These are phyloP conservation scores for Taenioides sp. DNA, from an alignment of 2,797 vertebrate species.

Conservation along the genomic window DNA sequence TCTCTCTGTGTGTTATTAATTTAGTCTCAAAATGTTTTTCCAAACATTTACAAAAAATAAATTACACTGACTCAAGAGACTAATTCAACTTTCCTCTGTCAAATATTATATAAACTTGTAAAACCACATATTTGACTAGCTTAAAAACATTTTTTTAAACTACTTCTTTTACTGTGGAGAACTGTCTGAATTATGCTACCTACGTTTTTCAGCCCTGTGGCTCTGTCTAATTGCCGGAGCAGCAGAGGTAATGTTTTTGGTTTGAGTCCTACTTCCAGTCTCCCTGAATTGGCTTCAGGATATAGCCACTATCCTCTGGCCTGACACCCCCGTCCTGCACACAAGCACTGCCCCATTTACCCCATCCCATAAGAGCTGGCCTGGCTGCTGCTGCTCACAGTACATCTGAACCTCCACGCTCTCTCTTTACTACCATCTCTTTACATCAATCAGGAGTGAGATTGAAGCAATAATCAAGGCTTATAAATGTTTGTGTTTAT, in stretches of 20 bases:
- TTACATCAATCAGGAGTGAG: slow-evolving; percentile 17
- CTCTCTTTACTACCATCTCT: slow-evolving; percentile 35
- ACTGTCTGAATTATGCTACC: slow-evolving; percentile 66
- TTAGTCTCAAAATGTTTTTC: background rate
- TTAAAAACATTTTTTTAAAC: background rate
- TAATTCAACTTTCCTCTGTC: background rate
- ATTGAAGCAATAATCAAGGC: slow-evolving; percentile 15
- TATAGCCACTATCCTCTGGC: slow-evolving; percentile 63
- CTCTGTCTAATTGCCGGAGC: slow-evolving; percentile 74
- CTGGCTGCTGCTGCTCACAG: slow-evolving; percentile 73
- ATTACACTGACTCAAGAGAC: background rate
- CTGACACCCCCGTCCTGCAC: slow-evolving; percentile 11
- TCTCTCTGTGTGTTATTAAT: slow-evolving; percentile 43
- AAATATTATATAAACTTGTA: background rate
- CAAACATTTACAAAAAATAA: background rate
- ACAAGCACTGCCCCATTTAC: slow-evolving; percentile 24
- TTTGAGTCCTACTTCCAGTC: slow-evolving; percentile 59
- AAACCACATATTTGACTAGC: background rate
- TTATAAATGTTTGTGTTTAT: slow-evolving; percentile 19
- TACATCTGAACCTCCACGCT: slow-evolving; percentile 52
- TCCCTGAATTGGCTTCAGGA: slow-evolving; percentile 62
- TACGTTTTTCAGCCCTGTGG: slow-evolving; percentile 77
- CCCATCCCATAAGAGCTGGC: slow-evolving; percentile 60
- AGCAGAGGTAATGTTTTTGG: slow-evolving; percentile 76
- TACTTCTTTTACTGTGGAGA: slow-evolving; percentile 41